Base-by-base conservation (phyloP, 2,797 vertebrate genomes). In the Megalops cyprinoides region DNA sequence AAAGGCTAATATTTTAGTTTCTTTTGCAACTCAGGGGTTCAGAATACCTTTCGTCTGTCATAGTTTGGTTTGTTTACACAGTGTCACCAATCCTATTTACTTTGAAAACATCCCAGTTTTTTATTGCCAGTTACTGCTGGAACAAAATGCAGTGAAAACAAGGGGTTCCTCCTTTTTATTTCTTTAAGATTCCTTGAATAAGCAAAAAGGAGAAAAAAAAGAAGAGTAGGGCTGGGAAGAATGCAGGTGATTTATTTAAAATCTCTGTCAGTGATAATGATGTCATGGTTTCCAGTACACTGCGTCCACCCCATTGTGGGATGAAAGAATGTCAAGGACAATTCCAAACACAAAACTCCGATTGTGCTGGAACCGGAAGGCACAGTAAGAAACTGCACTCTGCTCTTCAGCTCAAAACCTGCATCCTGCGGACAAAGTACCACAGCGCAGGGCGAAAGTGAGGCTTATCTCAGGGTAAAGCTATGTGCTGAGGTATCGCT, bases 311-410 rank as follows among this genome's bases (percentile, higher is more conserved):
- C 94, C 93, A 25, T 94, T 95, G 96, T 96, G 95, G 96, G 96
- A 96, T 94, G 94, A 93, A 96, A 95, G 96, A 98, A 97, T 96
- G 96, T 97, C 97, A 98, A 97, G 97, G 97, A 98, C 97, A 95
- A 95, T 94, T 94, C 93, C 94, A 94, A 95, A 94, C 94, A 95
- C 93, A 95, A 94, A 93, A 94, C 95, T 81, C 90, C 90, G 95
- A 97, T 96, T 96, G 94, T 96, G 94, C 93, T 95, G 89, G 91
- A 93, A 96, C 96, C 94, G 94, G 93, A 94, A 95, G 91, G 92
- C 92, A 93, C 93, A 93, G 93, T 93, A 91, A 95, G 93, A 93
- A 84, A 94, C 92, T 93, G 90, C 89, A 88, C 92, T 91, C 89
- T 84, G 84, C 92, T 95, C 93, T 94, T 93, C 92, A 92, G 92